phyloP scores from a whole-genome alignment of 1,140 invertebrate genomes.

The Ceratoteleas bidentatus region DNA sequence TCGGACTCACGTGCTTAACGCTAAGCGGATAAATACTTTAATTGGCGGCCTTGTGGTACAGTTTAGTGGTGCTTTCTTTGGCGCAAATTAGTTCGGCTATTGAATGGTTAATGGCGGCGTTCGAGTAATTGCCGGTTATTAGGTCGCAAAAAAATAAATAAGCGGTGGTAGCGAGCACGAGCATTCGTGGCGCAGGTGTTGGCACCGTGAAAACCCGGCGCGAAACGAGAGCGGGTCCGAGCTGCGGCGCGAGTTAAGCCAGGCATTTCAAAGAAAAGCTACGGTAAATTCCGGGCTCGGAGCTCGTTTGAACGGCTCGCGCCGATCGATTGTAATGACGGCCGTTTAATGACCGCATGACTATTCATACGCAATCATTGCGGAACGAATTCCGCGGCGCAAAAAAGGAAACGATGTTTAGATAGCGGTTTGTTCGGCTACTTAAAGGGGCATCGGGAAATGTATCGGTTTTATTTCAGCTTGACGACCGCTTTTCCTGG shows the following conservation, averaged over 20 bases:
- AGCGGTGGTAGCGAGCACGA: slow-evolving; percentile 53
- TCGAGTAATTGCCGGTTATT: slow-evolving; percentile 74
- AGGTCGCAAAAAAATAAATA: slow-evolving; percentile 69
- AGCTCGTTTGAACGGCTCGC: slow-evolving; percentile 31
- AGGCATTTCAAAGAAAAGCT: slow-evolving; percentile 44
- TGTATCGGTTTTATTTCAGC: too few relatives aligned
- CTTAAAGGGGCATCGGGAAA: too few relatives aligned
- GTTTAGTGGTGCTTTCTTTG: slow-evolving; percentile 50
- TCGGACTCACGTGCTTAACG: slow-evolving; percentile 20
- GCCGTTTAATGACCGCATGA: slow-evolving; percentile 20
- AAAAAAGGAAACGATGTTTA: not conserved
- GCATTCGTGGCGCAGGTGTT: slow-evolving; percentile 45
- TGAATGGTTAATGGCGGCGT: slow-evolving; percentile 72
- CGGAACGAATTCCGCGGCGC: not conserved
- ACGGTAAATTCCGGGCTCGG: slow-evolving; percentile 36
- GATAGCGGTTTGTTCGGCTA: not conserved
- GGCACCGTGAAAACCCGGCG: slow-evolving; percentile 42
- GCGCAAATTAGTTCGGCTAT: slow-evolving; percentile 54
- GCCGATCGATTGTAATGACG: slow-evolving; percentile 37
- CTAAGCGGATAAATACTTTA: slow-evolving; percentile 52
- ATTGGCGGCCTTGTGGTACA: slow-evolving; percentile 31
- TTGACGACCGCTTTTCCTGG: too few relatives aligned
- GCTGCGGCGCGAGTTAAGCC: slow-evolving; percentile 27
- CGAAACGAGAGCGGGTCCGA: slow-evolving; percentile 37
- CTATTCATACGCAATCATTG: slow-evolving; percentile 32